Conservation (phyloP, 2,113 vertebrate species). For the Onychostruthus taczanowskii region DNA sequence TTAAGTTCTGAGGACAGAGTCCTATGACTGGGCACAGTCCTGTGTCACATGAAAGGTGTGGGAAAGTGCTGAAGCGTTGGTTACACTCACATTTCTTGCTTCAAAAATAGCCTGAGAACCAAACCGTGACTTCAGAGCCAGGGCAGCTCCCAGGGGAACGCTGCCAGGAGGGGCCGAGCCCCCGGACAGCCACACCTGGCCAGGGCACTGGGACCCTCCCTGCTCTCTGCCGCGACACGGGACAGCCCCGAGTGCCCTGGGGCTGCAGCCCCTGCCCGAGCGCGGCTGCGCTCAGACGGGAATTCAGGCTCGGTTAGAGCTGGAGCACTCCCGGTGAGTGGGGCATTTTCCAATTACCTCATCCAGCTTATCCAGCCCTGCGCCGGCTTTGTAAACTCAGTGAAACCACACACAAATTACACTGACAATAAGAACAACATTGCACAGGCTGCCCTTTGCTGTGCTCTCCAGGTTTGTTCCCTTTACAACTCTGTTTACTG, state of each 20-base stretch:
- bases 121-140: not conserved
- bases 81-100: not conserved
- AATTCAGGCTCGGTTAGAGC: not conserved
- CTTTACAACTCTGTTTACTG: conserved; percentile 4
- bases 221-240: not conserved
- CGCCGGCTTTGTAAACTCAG: not conserved
- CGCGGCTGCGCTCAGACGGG: fast-evolving
- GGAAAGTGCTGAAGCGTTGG: conserved; percentile 14
- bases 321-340: not conserved
- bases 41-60: conserved; percentile 50
- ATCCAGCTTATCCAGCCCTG: not conserved
- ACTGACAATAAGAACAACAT: not conserved
- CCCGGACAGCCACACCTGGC: not conserved
- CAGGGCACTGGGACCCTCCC: not conserved
- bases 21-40: conserved; percentile 5
- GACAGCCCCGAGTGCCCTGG: not conserved
- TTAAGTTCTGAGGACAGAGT: not conserved
- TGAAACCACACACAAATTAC: conserved; percentile 25
- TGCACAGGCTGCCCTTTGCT: not conserved
- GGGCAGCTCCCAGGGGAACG: not conserved
- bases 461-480: not conserved
- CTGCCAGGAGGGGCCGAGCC: not conserved
- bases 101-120: conserved; percentile 33
- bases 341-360: not conserved
- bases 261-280: fast-evolving